These are phyloP conservation scores for Valencia hispanica DNA, from an alignment of 2,797 vertebrate genomes.

Conservation along the genomic window DNA sequence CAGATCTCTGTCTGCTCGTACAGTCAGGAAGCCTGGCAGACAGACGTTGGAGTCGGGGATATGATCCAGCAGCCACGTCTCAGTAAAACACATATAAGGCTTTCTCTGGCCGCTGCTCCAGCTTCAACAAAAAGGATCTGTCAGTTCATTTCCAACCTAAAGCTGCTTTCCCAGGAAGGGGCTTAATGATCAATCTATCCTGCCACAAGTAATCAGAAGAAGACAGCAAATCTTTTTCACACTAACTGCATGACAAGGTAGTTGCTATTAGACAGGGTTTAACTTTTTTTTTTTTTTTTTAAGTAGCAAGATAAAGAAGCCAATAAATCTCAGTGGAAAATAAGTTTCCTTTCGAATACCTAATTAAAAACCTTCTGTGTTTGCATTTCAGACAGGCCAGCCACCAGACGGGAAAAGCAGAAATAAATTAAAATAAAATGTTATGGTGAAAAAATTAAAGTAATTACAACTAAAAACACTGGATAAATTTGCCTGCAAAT, in stretches of 20 bases:
- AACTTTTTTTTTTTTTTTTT: not conserved
- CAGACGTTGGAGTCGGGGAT: too few relatives aligned
- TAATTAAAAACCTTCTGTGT: too few relatives aligned
- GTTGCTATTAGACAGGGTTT: not conserved
- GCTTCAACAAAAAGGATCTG: not conserved
- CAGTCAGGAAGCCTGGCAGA: too few relatives aligned
- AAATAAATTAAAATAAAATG: not conserved
- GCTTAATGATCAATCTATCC: not conserved
- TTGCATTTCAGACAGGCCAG: not conserved
- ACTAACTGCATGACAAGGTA: not conserved
- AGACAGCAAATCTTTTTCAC: too few relatives aligned
- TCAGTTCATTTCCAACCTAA: not conserved
- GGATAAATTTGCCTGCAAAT: too few relatives aligned
- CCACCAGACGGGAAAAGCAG: not conserved
- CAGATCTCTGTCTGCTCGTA: too few relatives aligned
- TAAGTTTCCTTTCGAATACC: too few relatives aligned
- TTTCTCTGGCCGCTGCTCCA: not conserved
- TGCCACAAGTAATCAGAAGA: not conserved
- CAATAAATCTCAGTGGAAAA: not conserved
- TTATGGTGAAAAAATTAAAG: not conserved
- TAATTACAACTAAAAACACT: not conserved
- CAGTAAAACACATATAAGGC: too few relatives aligned
- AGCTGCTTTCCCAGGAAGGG: not conserved
- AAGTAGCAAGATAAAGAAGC: not conserved
- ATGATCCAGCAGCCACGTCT: too few relatives aligned